These are phyloP conservation scores for Tympanoctomys barrerae DNA, from an alignment of 2,797 vertebrate species.

Conservation along the genomic window DNA sequence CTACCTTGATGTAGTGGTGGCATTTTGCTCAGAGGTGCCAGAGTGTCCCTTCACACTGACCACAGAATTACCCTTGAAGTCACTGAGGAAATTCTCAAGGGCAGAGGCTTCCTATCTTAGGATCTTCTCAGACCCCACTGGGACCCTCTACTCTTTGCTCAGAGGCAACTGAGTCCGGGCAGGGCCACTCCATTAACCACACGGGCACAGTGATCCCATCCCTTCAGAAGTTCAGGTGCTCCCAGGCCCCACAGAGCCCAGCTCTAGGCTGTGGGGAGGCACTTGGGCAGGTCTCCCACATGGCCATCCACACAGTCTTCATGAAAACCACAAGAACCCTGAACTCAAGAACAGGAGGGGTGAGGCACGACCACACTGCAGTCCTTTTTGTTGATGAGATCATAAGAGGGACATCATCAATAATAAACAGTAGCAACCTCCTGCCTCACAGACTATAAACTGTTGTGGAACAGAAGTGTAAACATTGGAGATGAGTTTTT, in stretches of 20 bases:
- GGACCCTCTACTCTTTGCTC: not conserved
- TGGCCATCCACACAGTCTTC: not conserved
- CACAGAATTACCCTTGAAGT: not conserved
- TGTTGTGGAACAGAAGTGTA: not conserved
- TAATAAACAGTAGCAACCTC: not conserved
- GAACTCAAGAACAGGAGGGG: not conserved
- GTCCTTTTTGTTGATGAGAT: not conserved
- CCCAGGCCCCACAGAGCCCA: not conserved
- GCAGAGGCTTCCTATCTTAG: not conserved
- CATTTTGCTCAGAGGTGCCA: not conserved
- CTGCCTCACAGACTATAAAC: not conserved
- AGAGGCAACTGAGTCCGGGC: not conserved
- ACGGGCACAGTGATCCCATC: not conserved
- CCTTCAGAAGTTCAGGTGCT: not conserved
- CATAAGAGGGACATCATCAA: not conserved
- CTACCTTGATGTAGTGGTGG: not conserved
- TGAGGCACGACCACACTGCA: not conserved
- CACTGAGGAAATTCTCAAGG: not conserved
- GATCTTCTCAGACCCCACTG: not conserved
- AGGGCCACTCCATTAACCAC: not conserved
- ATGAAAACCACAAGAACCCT: not conserved
- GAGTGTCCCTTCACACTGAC: not conserved
- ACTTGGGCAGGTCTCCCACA: not conserved
- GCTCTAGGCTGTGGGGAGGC: not conserved
- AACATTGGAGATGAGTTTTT: slow-evolving; percentile 15